These are phyloP conservation scores for Heliconius ismenius DNA, from an alignment of 2,888 invertebrate genomes.

Conservation along the genomic window DNA sequence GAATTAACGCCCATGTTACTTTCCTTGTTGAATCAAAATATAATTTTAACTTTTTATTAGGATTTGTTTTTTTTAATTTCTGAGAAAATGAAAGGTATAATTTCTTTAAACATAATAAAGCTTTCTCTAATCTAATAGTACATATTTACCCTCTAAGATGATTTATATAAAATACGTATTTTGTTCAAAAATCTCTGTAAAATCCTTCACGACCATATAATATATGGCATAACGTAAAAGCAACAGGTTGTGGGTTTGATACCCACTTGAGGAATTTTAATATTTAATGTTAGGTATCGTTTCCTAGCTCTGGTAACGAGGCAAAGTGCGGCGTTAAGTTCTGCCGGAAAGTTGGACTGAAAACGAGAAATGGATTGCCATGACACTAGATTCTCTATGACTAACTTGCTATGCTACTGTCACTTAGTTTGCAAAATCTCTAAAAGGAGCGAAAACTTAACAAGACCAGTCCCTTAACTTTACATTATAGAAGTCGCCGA, in stretches of 20 bases:
- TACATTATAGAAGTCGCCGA: background rate
- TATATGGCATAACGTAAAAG: too few species aligned
- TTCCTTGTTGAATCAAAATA: constrained; percentile 3
- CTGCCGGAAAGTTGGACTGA: too few species aligned
- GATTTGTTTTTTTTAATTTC: background rate
- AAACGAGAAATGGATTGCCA: background rate
- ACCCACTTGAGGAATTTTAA: too few species aligned
- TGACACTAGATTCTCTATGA: background rate
- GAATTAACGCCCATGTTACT: constrained; percentile 14
- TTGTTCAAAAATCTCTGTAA: too few species aligned
- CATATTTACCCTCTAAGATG: too few species aligned
- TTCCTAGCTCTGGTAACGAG: too few species aligned
- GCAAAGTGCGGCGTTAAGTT: too few species aligned
- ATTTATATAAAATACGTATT: too few species aligned
- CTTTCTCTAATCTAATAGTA: too few species aligned
- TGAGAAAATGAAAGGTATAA: background rate
- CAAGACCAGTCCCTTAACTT: background rate
- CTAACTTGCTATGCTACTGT: background rate
- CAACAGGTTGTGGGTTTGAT: too few species aligned
- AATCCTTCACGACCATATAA: too few species aligned
- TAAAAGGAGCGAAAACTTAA: background rate
- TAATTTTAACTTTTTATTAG: background rate
- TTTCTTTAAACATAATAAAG: background rate
- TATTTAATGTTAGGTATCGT: too few species aligned
- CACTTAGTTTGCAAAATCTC: background rate